Evolutionary conservation across 2,797 vertebrate species (phyloP), one percentile per base, ranked within the genome.

Genomic region (Molothrus aeneus): DNA sequence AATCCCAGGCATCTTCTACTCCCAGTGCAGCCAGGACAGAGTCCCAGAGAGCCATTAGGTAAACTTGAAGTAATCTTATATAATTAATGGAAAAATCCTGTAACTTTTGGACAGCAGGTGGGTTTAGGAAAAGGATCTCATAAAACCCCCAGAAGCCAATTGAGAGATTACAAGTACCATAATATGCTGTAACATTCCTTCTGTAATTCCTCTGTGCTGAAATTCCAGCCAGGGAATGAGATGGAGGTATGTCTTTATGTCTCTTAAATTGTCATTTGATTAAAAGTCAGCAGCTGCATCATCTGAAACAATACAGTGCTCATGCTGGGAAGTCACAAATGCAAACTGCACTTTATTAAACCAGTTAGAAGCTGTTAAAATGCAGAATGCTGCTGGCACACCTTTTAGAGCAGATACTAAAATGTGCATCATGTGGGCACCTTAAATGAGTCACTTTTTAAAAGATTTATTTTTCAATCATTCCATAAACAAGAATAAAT

Each of bases 241-340:
- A 92, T 20, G 21, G 60, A 89, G 74, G 48, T 86, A 73, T 12
- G 18, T 59, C 84, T 95, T 91, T 68, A 77, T 54, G 57, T 81
- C 54, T 97, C 93, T 90, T 93, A 92, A 94, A 95, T 78, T 92
- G 86, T 84, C 64, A 36, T 80, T 95, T 96, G 92, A 97, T 96
- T 95, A 96, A 96, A 94, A 96, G 90, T 75, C 88, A 96, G 93
- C 89, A 96, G 90, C 90, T 96, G 92, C 93, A 83, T 94, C 66
- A 65, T 88, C 87, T 83, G 63, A 93, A 78, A 81, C 48, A 95
- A 91, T 64, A 59, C 80, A 70, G 80, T 24, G 43, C 50, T 92
- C 94, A 64, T 32, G 93, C 96, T 96, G 94, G 50, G 90, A 92
- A 95, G 80, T 65, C 74, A 94, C 75, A 6, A 97, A 96, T 38